Percentiles rank a stretch among this genome's conserved stretches.
phyloP scores from a whole-genome alignment of 2,113 vertebrate genomes.

The Eurystomus gularis region DNA sequence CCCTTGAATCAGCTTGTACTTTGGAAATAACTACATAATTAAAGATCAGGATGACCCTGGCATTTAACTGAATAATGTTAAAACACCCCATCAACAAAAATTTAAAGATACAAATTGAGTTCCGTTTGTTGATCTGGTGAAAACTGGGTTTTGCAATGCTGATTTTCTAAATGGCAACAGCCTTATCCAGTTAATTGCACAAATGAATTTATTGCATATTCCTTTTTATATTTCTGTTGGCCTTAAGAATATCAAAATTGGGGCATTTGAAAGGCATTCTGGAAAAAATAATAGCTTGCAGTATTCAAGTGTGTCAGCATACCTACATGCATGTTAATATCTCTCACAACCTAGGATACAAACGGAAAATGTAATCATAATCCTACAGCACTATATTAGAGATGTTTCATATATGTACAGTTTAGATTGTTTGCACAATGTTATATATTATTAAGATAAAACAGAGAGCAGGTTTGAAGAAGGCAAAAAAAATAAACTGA shows the following conservation, averaged over 20 bases:
- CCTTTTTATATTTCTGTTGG: background rate
- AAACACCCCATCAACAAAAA: background rate
- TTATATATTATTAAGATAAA: background rate
- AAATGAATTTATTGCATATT: background rate
- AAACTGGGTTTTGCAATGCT: background rate
- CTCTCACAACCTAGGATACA: background rate
- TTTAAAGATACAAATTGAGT: conserved; percentile 1
- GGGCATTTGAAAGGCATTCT: background rate
- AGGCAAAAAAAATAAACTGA: background rate
- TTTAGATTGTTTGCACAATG: background rate
- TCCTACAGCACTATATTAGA: background rate
- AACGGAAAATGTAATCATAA: background rate
- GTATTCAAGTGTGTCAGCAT: background rate
- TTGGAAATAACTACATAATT: conserved; percentile 36
- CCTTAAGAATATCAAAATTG: background rate
- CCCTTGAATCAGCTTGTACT: conserved; percentile 35
- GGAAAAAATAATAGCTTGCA: background rate
- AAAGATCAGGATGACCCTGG: conserved; percentile 23
- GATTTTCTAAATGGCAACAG: background rate
- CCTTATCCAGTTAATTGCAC: background rate
- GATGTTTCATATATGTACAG: background rate
- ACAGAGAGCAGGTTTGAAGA: background rate
- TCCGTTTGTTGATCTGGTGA: background rate
- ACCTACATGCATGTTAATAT: background rate
- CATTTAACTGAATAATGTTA: background rate